Conservation (phyloP, 2,888 invertebrate genomes). For the Lithophane socia region DNA sequence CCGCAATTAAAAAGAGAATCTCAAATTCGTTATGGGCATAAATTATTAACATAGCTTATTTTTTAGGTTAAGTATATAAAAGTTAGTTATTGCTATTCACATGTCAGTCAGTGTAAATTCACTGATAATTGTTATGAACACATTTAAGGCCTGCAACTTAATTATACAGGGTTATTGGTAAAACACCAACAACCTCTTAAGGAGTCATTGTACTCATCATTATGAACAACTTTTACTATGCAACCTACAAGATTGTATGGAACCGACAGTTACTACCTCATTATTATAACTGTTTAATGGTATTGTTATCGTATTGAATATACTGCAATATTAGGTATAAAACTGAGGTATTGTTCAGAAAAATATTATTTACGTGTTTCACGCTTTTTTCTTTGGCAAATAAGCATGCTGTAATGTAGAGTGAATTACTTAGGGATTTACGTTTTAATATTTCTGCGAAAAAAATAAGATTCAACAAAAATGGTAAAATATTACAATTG, state of each 20-base stretch:
- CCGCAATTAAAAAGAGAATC: slow-evolving; percentile 32
- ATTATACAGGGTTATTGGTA: too few species aligned
- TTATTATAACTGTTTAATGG: neutral
- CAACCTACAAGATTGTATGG: neutral
- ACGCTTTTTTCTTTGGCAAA: slow-evolving; percentile 9
- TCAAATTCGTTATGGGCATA: neutral
- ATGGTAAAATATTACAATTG: neutral
- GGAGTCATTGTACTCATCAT: too few species aligned
- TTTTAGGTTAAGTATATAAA: slow-evolving; percentile 22
- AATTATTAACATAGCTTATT: slow-evolving; percentile 5
- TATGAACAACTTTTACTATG: too few species aligned
- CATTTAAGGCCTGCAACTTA: too few species aligned
- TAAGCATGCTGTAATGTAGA: neutral
- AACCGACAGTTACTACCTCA: neutral
- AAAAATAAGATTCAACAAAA: neutral
- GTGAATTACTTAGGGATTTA: neutral
- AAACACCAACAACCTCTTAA: too few species aligned
- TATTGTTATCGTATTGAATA: neutral
- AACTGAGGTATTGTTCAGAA: neutral
- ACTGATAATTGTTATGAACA: neutral
- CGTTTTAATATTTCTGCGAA: neutral
- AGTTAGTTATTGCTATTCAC: slow-evolving; percentile 8
- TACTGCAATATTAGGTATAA: too few species aligned
- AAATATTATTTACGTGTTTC: neutral
- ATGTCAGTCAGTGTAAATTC: neutral